Evolutionary conservation across 2,797 vertebrate genomes (phyloP).

Genomic region (Danio aesculapii): DNA sequence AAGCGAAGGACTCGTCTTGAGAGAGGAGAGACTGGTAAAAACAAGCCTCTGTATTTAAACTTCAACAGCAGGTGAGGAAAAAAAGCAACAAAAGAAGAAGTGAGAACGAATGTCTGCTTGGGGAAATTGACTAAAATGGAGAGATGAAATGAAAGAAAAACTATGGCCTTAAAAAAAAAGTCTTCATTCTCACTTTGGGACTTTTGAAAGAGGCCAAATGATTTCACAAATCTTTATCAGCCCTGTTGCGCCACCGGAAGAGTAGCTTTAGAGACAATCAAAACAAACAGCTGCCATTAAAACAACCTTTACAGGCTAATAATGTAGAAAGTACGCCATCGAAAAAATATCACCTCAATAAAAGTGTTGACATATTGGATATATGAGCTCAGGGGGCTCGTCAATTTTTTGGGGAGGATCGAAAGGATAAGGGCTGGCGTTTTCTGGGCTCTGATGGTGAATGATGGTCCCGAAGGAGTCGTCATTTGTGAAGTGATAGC

Average conservation of each 20-base stretch:
- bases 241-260: background rate
- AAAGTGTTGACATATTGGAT: background rate
- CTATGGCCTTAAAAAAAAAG: constrained; percentile 9
- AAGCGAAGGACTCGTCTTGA: constrained; percentile 61
- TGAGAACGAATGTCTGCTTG: constrained; percentile 15
- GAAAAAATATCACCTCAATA: constrained; percentile 14
- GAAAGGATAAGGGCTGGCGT: background rate
- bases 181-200: background rate
- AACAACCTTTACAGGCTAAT: constrained; percentile 24
- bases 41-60: constrained; percentile 70
- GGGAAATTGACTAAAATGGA: constrained; percentile 19
- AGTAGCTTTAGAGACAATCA: constrained; percentile 8
- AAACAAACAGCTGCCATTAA: constrained; percentile 2
- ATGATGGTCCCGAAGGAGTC: constrained; percentile 32
- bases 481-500: constrained; percentile 32
- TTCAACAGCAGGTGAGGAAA: constrained; percentile 34
- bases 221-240: constrained; percentile 25
- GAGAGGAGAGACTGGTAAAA: constrained; percentile 64
- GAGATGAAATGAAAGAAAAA: constrained; percentile 30
- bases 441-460: constrained; percentile 31
- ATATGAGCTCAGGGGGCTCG: constrained; percentile 1
- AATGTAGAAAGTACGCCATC: background rate
- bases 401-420: constrained; percentile 11
- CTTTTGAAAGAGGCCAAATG: background rate
- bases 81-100: constrained; percentile 9